These are phyloP conservation scores for Metalampra italica DNA, from an alignment of 2,888 invertebrate genomes.

Conservation along the genomic window DNA sequence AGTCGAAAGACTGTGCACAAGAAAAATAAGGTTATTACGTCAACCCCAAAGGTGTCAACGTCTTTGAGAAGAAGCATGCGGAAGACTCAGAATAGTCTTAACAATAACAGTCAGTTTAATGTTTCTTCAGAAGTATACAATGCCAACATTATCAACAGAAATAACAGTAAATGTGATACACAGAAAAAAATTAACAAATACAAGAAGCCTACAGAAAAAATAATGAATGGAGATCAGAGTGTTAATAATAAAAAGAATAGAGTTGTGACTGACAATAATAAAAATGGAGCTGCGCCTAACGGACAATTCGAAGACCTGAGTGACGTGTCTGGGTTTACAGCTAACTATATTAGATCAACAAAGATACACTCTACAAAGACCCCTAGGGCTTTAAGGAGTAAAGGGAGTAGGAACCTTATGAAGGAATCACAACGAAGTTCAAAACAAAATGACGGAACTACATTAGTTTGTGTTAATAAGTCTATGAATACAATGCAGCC, in stretches of 20 bases:
- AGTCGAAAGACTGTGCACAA: constrained; percentile 38
- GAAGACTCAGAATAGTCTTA: constrained; percentile 39
- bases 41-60: constrained; percentile 50
- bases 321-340: constrained; percentile 71
- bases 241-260: constrained; percentile 25
- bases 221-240: constrained; percentile 27
- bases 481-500: constrained; percentile 40
- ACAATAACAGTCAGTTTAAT: constrained; percentile 42
- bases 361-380: constrained; percentile 56
- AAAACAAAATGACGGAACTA: constrained; percentile 32
- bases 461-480: constrained; percentile 54
- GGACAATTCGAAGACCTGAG: constrained; percentile 65
- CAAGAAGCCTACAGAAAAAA: constrained; percentile 22
- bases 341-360: constrained; percentile 70
- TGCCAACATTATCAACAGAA: constrained; percentile 32
- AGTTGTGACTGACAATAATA: constrained; percentile 24
- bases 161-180: constrained; percentile 24
- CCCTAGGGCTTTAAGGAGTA: constrained; percentile 47
- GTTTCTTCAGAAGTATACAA: constrained; percentile 49
- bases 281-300: constrained; percentile 24
- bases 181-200: constrained; percentile 18
- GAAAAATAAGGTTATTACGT: constrained; percentile 55
- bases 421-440: constrained; percentile 38
- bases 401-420: constrained; percentile 42
- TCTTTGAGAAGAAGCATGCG: constrained; percentile 52